Evolutionary conservation across 2,113 vertebrate genomes (phyloP).

Genomic region (Camelus dromedarius): DNA sequence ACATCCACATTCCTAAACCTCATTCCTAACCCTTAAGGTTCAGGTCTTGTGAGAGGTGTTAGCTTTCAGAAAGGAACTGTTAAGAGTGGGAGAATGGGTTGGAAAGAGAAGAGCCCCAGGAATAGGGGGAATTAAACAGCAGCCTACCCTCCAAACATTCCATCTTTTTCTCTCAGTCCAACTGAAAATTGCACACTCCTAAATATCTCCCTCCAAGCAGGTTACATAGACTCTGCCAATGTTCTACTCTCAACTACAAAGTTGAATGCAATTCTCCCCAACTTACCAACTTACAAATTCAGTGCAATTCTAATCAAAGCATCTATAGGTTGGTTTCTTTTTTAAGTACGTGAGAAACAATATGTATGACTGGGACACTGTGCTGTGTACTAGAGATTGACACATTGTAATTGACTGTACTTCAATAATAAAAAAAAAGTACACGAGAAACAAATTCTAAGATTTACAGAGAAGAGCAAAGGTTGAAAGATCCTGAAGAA

Average conservation of each 20-base stretch:
- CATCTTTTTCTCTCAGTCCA: neutral
- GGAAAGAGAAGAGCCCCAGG: neutral
- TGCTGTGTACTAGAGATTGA: too few relatives aligned
- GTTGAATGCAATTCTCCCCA: neutral
- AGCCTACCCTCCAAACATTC: neutral
- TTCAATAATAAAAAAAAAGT: neutral
- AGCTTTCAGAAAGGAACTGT: neutral
- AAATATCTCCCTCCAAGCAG: neutral
- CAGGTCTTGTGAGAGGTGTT: neutral
- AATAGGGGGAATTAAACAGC: neutral
- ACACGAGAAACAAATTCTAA: neutral
- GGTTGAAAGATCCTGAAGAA: slow-evolving; percentile 16
- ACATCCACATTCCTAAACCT: neutral
- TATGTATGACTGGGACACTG: too few relatives aligned
- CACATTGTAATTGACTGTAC: too few relatives aligned
- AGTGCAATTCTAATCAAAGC: neutral
- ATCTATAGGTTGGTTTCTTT: neutral
- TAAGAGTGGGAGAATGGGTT: neutral
- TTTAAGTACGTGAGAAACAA: neutral
- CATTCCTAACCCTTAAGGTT: neutral
- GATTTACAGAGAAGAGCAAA: neutral
- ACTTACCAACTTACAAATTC: neutral
- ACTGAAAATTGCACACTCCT: neutral
- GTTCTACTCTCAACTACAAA: neutral
- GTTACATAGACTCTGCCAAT: neutral